These are phyloP conservation scores for Prosopocoilus inquinatus DNA, from an alignment of 2,888 invertebrate species.

Conservation along the genomic window DNA sequence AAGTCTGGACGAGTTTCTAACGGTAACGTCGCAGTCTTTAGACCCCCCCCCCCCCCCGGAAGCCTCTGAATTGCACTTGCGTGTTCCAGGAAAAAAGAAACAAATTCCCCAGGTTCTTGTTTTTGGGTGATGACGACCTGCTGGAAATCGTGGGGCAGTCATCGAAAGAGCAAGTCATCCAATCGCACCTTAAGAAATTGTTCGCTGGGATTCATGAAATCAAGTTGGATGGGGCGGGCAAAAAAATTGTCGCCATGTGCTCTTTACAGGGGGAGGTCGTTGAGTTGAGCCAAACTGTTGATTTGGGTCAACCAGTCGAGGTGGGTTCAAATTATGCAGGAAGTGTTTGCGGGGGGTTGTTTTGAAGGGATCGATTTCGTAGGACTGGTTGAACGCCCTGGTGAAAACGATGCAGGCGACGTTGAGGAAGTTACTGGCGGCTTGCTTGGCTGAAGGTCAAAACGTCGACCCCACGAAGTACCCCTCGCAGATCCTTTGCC, in stretches of 20 bases:
- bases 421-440: conserved; percentile 66
- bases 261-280: conserved; percentile 76
- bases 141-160: conserved; percentile 94
- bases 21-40: conserved; percentile 55
- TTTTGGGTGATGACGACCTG: conserved; percentile 96
- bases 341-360: neutral
- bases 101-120: conserved; percentile 93
- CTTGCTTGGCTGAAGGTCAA: conserved; percentile 54
- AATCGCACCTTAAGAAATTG: conserved; percentile 92
- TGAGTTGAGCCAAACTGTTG: conserved; percentile 64
- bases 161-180: conserved; percentile 84
- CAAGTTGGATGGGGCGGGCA: conserved; percentile 57
- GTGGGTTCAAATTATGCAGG: conserved; percentile 51
- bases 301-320: conserved; percentile 76
- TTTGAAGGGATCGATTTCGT: conserved; percentile 33
- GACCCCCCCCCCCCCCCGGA: too few species aligned
- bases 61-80: neutral
- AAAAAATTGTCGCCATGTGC: conserved; percentile 61
- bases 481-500: conserved; percentile 79
- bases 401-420: conserved; percentile 80
- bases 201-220: conserved; percentile 88
- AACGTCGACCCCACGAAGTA: conserved; percentile 62
- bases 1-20: conserved; percentile 90
- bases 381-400: conserved; percentile 76
- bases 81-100: conserved; percentile 80